Percentiles rank a stretch among this genome's conserved stretches.
Evolutionary conservation across 2,888 invertebrate genomes (phyloP).

Genomic region (Lasioglossum marginatum): DNA sequence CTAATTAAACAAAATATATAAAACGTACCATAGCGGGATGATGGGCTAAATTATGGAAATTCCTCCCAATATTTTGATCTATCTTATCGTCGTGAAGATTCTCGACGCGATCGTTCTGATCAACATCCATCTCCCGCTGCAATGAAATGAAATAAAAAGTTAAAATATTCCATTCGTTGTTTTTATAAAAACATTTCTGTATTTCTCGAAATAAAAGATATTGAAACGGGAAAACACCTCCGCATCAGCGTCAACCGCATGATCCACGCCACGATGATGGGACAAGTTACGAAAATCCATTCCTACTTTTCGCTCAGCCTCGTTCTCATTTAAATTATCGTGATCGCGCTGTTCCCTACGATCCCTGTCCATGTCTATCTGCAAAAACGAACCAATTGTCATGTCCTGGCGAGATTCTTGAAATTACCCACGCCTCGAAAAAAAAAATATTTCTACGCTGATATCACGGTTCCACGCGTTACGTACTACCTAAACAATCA

Average conservation of each 20-base stretch:
- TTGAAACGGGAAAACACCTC: constrained; percentile 66
- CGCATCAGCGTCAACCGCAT: constrained; percentile 70
- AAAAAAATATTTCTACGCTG: constrained; percentile 46
- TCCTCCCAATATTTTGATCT: constrained; percentile 79
- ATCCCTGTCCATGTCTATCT: constrained; percentile 81
- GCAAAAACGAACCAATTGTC: constrained; percentile 40
- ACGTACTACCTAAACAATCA: constrained; percentile 46
- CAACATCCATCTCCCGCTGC: constrained; percentile 76
- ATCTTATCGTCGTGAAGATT: constrained; percentile 78
- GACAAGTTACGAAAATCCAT: constrained; percentile 78
- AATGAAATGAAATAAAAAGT: constrained; percentile 27
- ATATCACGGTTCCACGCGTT: constrained; percentile 25
- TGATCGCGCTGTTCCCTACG: constrained; percentile 76
- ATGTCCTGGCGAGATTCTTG: not conserved
- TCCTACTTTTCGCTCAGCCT: constrained; percentile 74
- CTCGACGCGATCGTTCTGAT: constrained; percentile 77
- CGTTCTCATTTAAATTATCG: constrained; percentile 76
- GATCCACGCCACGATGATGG: constrained; percentile 74
- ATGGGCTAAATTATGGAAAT: constrained; percentile 78
- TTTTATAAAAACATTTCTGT: not conserved
- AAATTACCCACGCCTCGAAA: constrained; percentile 4
- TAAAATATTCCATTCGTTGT: not conserved
- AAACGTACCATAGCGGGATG: constrained; percentile 79
- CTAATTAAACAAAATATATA: not conserved
- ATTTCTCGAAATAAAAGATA: not conserved